These are phyloP conservation scores for Caenorhabditis wallacei DNA, from an alignment of 2,888 invertebrate species.

Conservation along the genomic window DNA sequence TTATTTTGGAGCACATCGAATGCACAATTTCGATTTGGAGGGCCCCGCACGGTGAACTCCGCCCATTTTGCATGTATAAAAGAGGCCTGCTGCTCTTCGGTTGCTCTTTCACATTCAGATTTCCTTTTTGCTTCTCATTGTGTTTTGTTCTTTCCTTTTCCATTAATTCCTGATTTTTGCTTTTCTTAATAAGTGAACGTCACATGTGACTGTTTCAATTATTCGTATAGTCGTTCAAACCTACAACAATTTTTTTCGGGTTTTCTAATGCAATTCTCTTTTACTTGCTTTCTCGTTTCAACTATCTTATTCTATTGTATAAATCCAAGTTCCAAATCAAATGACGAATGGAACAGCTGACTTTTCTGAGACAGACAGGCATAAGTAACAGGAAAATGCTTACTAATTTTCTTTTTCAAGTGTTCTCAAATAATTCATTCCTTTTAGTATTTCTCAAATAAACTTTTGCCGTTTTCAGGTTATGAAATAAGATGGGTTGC, in stretches of 20 bases:
- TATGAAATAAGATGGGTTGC: conserved; percentile 77
- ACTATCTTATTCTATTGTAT: neutral
- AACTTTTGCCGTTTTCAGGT: conserved; percentile 35
- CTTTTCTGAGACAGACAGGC: conserved; percentile 6
- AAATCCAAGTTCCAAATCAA: conserved; percentile 9
- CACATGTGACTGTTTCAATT: neutral
- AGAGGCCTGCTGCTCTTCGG: conserved; percentile 26
- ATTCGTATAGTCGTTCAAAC: neutral
- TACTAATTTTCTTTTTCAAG: conserved; percentile 18
- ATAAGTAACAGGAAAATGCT: conserved; percentile 8
- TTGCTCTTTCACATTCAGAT: conserved; percentile 54
- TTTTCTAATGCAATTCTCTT: neutral
- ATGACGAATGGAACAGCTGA: conserved; percentile 48
- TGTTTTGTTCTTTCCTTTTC: conserved; percentile 5
- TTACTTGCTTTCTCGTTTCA: neutral
- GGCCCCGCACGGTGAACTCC: conserved; percentile 38
- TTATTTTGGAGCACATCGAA: conserved; percentile 12
- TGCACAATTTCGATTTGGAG: conserved; percentile 20
- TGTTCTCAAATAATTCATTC: conserved; percentile 12
- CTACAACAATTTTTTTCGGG: too few species aligned
- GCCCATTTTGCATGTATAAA: conserved; percentile 52
- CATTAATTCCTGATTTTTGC: neutral
- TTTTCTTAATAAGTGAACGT: neutral
- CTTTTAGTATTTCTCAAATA: neutral
- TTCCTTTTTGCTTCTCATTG: conserved; percentile 21